Evolutionary conservation across 1,140 invertebrate genomes (phyloP).

Genomic region (Drosophila baimaii): DNA sequence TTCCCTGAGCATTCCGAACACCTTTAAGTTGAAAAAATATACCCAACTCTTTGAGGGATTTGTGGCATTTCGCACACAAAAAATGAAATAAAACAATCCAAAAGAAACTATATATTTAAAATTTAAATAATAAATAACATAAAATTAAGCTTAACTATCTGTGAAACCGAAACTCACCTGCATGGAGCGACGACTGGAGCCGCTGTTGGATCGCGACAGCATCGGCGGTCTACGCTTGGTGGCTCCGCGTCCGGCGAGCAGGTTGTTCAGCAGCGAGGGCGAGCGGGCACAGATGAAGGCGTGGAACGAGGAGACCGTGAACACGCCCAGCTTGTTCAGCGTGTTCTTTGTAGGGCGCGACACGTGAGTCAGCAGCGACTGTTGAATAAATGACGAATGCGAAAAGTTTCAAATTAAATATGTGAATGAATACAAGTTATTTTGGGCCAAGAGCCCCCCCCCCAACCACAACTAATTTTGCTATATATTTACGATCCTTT

Average conservation of each 20-base stretch:
- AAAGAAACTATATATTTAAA: no score
- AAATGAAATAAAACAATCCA: no score
- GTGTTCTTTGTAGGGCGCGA: constrained; percentile 97
- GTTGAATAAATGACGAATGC: constrained; percentile 77
- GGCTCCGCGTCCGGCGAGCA: constrained; percentile 94
- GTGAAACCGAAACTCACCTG: constrained; percentile 85
- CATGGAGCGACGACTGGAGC: constrained; percentile 91
- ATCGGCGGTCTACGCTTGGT: constrained; percentile 94
- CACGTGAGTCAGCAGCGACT: constrained; percentile 97
- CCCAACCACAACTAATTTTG: constrained; percentile 21
- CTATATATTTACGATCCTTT: constrained; percentile 12
- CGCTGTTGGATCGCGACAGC: constrained; percentile 94
- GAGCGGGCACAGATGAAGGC: constrained; percentile 98
- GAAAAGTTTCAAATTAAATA: constrained; percentile 17
- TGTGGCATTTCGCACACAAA: no score
- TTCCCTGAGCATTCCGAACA: not conserved
- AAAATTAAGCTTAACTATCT: not conserved
- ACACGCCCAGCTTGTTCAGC: constrained; percentile 97
- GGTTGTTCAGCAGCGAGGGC: constrained; percentile 95
- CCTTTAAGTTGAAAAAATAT: constrained; percentile 6
- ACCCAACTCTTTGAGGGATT: not conserved
- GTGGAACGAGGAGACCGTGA: constrained; percentile 98
- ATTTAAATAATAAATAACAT: not conserved
- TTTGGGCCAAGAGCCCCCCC: constrained; percentile 5
- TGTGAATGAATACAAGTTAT: constrained; percentile 30